Percentiles rank a stretch among this genome's conserved stretches.
These are phyloP conservation scores for Macrotis lagotis DNA, from an alignment of 2,113 vertebrate species.

Conservation along the genomic window DNA sequence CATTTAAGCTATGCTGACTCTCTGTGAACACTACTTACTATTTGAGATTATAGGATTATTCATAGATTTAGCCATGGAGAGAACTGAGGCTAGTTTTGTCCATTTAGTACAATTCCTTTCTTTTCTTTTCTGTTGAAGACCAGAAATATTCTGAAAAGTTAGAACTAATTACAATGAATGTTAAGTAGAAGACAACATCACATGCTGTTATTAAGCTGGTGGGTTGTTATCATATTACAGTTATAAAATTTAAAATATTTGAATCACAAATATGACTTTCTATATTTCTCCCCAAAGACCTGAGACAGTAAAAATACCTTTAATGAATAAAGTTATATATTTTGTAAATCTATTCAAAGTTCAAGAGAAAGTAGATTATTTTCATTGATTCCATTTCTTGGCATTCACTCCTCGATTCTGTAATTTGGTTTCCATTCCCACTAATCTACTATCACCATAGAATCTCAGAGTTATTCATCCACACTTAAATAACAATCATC, in stretches of 20 bases:
- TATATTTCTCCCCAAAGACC: not conserved
- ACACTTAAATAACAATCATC: too few species aligned
- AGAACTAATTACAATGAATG: not conserved
- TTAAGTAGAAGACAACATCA: not conserved
- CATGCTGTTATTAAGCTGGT: not conserved
- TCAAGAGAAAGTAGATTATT: not conserved
- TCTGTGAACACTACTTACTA: not conserved
- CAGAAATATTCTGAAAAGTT: not conserved
- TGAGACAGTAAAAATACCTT: not conserved
- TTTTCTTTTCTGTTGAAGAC: not conserved
- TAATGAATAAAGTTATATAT: not conserved
- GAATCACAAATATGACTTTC: not conserved
- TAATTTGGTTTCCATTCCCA: not conserved
- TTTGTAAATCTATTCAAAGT: not conserved
- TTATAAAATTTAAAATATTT: not conserved
- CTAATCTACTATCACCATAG: not conserved
- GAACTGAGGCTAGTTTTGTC: not conserved
- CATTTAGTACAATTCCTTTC: not conserved
- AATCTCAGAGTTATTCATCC: not conserved
- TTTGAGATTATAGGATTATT: not conserved
- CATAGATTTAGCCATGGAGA: not conserved
- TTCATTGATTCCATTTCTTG: not conserved
- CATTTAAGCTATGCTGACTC: not conserved
- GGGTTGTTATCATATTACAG: not conserved
- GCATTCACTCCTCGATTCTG: not conserved